Evolutionary conservation across 1,140 invertebrate genomes (phyloP), one percentile per base, ranked within the genome.

Genomic region (Pomacea maculata): DNA sequence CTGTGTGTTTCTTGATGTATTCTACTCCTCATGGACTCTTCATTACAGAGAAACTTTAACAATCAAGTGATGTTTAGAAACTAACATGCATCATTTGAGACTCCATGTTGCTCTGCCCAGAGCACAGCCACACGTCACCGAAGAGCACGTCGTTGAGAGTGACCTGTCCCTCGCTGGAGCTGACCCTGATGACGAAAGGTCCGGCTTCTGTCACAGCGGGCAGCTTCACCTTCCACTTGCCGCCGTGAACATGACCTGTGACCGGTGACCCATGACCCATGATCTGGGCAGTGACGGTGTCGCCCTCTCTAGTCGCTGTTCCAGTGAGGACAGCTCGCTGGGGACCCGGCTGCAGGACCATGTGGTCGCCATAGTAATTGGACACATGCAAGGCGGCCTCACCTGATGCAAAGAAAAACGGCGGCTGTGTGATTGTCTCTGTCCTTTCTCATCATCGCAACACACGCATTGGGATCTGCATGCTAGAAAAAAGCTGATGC

Each of bases 271-370:
- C 25, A 25, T 25, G 25, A 25, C 25, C 25, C 25, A 25, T 25
- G 25, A 25, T 25, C 25, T 25, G 25, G 25, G 25, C 25, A 25
- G 25, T 25, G 25, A 25, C 25, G 25, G 25, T 25, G 25, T 25
- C 79, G 19, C 82, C 83, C 34, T 78, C 64, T n/a, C 75, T 76
- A 15, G 65, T 52, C 25, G 80, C 77, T 21, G 82, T 88, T 9
- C 88, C 88, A 86, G 87, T 88, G 3, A 89, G 71, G 14, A 84
- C 79, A 19, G 88, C 86, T 63, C 81, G 74, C 54, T 82, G 79
- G 5, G 86, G 82, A 21, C 83, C 82, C 70, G 84, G 61, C 65
- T 90, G 89, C 45, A 90, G 79, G 1, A 90, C 88, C 88, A 90
- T 89, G 79, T 89, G 85, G 71, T 87, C 83, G 14, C 77, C 73